Evolutionary conservation across 1,140 invertebrate species (phyloP).

Genomic region (Macrocentrus cingulum): DNA sequence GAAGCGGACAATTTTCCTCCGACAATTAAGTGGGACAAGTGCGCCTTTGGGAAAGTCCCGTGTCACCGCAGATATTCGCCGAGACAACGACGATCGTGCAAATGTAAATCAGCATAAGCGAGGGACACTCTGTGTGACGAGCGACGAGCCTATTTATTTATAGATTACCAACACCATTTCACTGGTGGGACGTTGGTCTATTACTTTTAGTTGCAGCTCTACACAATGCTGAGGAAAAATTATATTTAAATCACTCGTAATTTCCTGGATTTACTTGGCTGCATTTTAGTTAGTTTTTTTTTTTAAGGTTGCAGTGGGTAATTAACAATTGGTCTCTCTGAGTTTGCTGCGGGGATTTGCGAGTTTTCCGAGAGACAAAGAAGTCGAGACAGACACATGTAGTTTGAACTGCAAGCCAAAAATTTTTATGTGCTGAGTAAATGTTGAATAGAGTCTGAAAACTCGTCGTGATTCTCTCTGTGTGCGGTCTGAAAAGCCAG

Average conservation of each 20-base stretch:
- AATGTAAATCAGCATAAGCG: constrained; percentile 43
- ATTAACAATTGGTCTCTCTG: no score
- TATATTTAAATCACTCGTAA: no score
- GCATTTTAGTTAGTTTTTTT: no score
- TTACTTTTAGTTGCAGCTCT: no score
- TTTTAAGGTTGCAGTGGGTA: no score
- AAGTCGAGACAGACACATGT: background rate
- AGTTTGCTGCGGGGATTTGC: no score
- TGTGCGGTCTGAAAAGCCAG: constrained; percentile 17
- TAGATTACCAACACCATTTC: constrained; percentile 40
- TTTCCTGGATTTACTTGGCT: no score
- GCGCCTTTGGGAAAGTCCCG: background rate
- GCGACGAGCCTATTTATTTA: constrained; percentile 49
- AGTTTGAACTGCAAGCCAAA: constrained; percentile 14
- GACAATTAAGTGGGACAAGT: constrained; percentile 10
- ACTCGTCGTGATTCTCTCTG: constrained; percentile 8
- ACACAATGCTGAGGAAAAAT: no score
- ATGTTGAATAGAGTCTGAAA: constrained; percentile 19
- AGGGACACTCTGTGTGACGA: constrained; percentile 35
- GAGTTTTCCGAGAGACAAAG: no score
- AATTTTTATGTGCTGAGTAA: background rate
- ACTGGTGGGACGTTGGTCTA: constrained; percentile 27
- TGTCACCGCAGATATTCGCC: constrained; percentile 7
- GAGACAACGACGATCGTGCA: constrained; percentile 28
- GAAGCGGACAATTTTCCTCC: background rate